Evolutionary conservation across 2,888 invertebrate genomes (phyloP).

Genomic region (Brachylomia viminalis): DNA sequence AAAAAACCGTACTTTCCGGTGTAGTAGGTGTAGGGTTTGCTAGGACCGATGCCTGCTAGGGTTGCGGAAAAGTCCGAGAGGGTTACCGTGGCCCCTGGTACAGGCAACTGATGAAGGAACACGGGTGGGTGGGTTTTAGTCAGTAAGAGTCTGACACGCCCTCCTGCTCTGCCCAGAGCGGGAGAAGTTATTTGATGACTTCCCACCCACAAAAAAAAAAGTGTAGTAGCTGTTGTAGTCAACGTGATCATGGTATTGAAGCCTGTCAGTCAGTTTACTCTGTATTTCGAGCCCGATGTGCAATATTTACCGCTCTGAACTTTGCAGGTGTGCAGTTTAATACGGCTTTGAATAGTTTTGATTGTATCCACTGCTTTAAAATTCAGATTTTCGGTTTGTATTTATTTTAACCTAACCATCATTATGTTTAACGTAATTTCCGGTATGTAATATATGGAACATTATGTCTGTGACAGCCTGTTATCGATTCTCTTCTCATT

Average conservation of each 20-base stretch:
- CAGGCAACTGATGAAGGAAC: too few species aligned
- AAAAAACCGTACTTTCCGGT: constrained; percentile 14
- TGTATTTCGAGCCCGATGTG: constrained; percentile 18
- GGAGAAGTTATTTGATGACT: too few species aligned
- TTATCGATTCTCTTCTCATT: neutral
- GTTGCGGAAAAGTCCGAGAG: too few species aligned
- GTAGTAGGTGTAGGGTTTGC: too few species aligned
- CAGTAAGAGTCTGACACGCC: too few species aligned
- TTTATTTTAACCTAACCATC: neutral
- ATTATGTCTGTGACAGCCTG: neutral
- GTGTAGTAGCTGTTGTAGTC: constrained; percentile 2
- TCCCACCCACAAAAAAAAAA: too few species aligned
- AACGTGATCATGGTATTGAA: constrained; percentile 29
- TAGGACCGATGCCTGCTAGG: too few species aligned
- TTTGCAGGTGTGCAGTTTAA: constrained; percentile 1
- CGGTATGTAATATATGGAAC: neutral
- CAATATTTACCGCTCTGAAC: neutral
- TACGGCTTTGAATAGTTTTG: neutral
- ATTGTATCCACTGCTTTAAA: neutral
- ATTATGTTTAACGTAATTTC: constrained; percentile 17
- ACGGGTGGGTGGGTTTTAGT: too few species aligned
- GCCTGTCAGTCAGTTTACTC: constrained; percentile 25
- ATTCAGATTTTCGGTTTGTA: neutral
- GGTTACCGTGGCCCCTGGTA: too few species aligned
- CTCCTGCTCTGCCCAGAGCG: too few species aligned